Evolutionary conservation across 2,797 vertebrate genomes (phyloP).

Genomic region (Labeo calbasu): DNA sequence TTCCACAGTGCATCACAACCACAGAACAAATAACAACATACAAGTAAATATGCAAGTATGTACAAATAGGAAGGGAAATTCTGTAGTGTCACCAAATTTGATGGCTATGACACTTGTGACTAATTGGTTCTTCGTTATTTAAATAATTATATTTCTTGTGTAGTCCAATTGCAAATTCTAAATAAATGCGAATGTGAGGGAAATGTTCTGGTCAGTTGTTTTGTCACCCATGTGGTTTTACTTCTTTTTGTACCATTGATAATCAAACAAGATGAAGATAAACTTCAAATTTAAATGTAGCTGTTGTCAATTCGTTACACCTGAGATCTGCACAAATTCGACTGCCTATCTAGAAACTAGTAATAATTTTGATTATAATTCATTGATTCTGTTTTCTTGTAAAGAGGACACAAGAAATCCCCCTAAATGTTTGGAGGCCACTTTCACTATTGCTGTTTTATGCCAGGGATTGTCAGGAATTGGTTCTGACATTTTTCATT

Average conservation of each 20-base stretch:
- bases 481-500: background rate
- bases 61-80: background rate
- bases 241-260: background rate
- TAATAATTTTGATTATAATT: background rate
- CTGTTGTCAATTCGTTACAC: background rate
- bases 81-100: background rate
- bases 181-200: background rate
- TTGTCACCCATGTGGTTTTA: background rate
- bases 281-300: background rate
- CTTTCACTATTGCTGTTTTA: slow-evolving; percentile 38
- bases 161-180: background rate
- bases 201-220: background rate
- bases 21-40: background rate
- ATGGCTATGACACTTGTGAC: no score
- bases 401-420: slow-evolving; percentile 43
- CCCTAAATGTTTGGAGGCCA: slow-evolving; percentile 17
- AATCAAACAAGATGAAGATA: background rate
- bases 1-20: background rate
- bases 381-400: slow-evolving; percentile 36
- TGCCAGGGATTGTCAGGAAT: slow-evolving; percentile 26
- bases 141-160: background rate
- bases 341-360: background rate
- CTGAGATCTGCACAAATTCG: background rate
- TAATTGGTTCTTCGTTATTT: background rate
- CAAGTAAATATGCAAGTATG: background rate